A percentile compares a stretch with the other conserved stretches of the same genome.
Evolutionary conservation across 2,888 invertebrate genomes (phyloP).

Genomic region (Rhamphomyia laevipes): DNA sequence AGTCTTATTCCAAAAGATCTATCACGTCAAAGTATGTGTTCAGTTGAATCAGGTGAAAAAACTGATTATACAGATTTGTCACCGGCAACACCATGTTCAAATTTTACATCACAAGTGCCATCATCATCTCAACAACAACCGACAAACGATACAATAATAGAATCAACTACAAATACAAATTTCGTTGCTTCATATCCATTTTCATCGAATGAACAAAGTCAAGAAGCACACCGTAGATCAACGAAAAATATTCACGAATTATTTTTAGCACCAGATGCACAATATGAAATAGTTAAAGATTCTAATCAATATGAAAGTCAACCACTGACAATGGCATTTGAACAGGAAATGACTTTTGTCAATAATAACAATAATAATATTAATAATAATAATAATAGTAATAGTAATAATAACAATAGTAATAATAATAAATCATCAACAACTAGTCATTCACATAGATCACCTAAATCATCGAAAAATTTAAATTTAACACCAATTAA

Average conservation of each 20-base stretch:
- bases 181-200: constrained; percentile 36
- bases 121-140: background rate
- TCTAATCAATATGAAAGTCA: constrained; percentile 19
- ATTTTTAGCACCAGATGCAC: constrained; percentile 48
- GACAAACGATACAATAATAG: constrained; percentile 1
- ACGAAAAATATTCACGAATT: constrained; percentile 33
- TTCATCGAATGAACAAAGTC: constrained; percentile 36
- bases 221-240: constrained; percentile 36
- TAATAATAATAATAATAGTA: background rate
- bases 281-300: constrained; percentile 44
- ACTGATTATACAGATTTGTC: constrained; percentile 38
- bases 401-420: background rate
- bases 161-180: constrained; percentile 20
- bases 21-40: constrained; percentile 36
- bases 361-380: constrained; percentile 4
- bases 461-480: constrained; percentile 20
- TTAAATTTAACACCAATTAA: constrained; percentile 30
- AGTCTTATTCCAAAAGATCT: constrained; percentile 31
- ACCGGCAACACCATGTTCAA: constrained; percentile 33
- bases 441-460: constrained; percentile 13
- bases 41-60: constrained; percentile 36
- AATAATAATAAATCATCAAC: constrained; percentile 3
- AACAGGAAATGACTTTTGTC: constrained; percentile 18
- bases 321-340: constrained; percentile 18
- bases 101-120: constrained; percentile 17